Evolutionary conservation across 2,888 invertebrate genomes (phyloP), one percentile per base, ranked within the genome.

Genomic region (Romanomermis culicivorax): DNA sequence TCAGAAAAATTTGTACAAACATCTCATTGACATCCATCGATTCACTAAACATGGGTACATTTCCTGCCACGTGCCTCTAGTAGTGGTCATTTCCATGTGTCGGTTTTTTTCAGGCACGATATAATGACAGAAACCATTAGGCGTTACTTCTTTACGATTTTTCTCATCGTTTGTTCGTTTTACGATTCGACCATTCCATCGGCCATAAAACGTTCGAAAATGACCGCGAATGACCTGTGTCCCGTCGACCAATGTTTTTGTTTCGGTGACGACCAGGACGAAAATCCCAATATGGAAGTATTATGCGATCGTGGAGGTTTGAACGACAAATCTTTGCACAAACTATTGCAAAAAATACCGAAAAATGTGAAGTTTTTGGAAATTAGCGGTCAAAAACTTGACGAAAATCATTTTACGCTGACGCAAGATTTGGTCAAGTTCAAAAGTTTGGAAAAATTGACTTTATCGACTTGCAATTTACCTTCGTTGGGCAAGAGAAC

Each of bases 381-480:
- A 57, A 63, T 72, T 66, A 51, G 61, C 60, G 60, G 60, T 45
- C 55, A 65, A 54, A 53, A 64, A 60, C 43, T 58, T 57, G 26
- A 58, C 51, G 48, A 62, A 52, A 61, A 69, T 59, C 51, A 58
- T 55, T 56, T 70, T 63, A 58, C 63, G 62, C 58, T 66, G 62
- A 58, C 68, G 61, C 57, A 62, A 58, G 61, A 67, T 62, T 26
- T 65, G 59, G 62, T 64, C 60, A 57, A 65, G 59, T 54, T 64
- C 59, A 42, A 65, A 54, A 59, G 68, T 61, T 58, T 68, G 55
- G 56, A 56, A 20, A 57, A 59, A 2, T 60, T 66, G 26, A 58
- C 59, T 17, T 60, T 66, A 36, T 55, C 61, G 56, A 60, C 62
- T 30, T 66, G 63, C 53, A 61, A 61, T 20, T 59, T 66, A 26